A percentile compares a stretch with the other conserved stretches of the same genome.
phyloP scores from a whole-genome alignment of 1,140 invertebrate species.

The Lordiphosa mommai region DNA sequence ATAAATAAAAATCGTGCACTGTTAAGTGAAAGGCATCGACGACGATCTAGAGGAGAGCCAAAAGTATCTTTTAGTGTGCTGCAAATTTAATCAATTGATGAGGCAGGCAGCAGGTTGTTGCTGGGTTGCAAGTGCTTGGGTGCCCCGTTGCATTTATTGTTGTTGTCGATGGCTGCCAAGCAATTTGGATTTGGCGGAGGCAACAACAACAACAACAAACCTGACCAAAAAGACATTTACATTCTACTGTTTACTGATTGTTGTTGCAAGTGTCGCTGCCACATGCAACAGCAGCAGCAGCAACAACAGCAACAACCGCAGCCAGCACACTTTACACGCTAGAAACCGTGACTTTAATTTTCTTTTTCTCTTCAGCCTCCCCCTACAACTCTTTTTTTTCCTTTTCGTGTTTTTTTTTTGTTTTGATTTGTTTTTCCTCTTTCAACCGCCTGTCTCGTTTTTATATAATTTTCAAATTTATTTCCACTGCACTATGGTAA shows the following conservation, averaged over 20 bases:
- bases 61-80: slow-evolving; percentile 52
- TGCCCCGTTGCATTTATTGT: slow-evolving; percentile 65
- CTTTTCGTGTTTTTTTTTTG: slow-evolving; percentile 2
- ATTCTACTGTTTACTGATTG: slow-evolving; percentile 68
- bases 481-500: slow-evolving; percentile 17
- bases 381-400: neutral
- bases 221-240: slow-evolving; percentile 76
- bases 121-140: slow-evolving; percentile 37
- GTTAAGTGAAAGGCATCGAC: slow-evolving; percentile 74
- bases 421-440: slow-evolving; percentile 64
- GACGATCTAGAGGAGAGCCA: slow-evolving; percentile 54
- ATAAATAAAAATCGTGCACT: slow-evolving; percentile 76
- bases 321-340: slow-evolving; percentile 66
- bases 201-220: slow-evolving; percentile 55
- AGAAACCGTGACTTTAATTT: slow-evolving; percentile 76
- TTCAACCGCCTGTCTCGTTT: slow-evolving; percentile 31
- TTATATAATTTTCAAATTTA: slow-evolving; percentile 71
- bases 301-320: slow-evolving; percentile 29
- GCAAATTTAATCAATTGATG: slow-evolving; percentile 78
- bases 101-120: slow-evolving; percentile 50
- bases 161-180: slow-evolving; percentile 56
- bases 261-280: slow-evolving; percentile 61
- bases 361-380: slow-evolving; percentile 35
- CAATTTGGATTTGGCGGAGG: slow-evolving; percentile 76
- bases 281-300: slow-evolving; percentile 34